Evolutionary conservation across 2,797 vertebrate genomes (phyloP), one percentile per base, ranked within the genome.

Genomic region (Cyclopterus lumpus): DNA sequence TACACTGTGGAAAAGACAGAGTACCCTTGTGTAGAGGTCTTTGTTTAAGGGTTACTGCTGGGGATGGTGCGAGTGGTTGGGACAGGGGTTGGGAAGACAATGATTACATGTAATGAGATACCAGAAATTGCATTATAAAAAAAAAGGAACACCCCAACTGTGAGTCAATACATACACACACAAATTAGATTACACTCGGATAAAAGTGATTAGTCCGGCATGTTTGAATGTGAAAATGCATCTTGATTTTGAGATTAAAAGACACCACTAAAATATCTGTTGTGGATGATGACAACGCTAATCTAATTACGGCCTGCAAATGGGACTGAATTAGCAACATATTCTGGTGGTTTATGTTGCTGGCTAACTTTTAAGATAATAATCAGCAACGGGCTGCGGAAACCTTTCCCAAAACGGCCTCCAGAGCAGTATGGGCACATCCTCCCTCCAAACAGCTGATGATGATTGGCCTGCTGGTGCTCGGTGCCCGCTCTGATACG

Each of bases 101-200:
- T 77, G 88, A 91, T 88, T 83, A 75, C 73, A 79, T 73, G 83
- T 85, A 85, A 92, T 79, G 77, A 88, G 85, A 89, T 67, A 81
- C 49, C 63, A 71, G 66, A 86, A 83, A 90, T 86, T 44, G 75
- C 42, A 84, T 86, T 81, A 83, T 8, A 82, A 71, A 28, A 73
- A 58, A 46, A 64, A 32, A 6, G 14, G 20, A 82, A 84, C 71
- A 70, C 59, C 32, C 14, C 20, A 42, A 59, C 20, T 30, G 58
- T 59, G 48, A 28, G 67, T 75, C 81, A 59, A 54, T 48, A 61
- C 28, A 16, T 15, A 60, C 10, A 48, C 30, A 38, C 18, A n/a
- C 49, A 64, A 80, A 89, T 78, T 76, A 53, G 54, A 85, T 83
- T 71, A 49, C 18, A 71, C 40, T 46, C 55, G 26, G 7, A 20